A percentile compares a stretch with the other conserved stretches of the same genome.
Evolutionary conservation across 2,888 invertebrate genomes (phyloP).

Genomic region (Sialis lutaria): DNA sequence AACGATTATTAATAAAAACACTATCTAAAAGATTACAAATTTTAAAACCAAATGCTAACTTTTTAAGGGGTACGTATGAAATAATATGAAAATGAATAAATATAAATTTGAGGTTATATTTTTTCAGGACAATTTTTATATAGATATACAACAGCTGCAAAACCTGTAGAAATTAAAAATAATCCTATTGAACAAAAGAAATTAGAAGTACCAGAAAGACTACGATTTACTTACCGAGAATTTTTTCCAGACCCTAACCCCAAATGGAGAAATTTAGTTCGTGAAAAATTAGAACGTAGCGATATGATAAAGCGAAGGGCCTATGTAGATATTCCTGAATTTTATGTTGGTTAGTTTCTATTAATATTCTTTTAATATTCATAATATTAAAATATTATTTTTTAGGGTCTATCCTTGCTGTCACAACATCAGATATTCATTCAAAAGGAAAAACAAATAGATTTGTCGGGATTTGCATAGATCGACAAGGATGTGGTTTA

Average conservation of each 20-base stretch:
- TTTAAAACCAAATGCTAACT: no score
- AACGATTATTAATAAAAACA: no score
- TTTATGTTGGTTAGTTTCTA: constrained; percentile 75
- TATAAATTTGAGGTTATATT: no score
- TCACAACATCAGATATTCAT: constrained; percentile 72
- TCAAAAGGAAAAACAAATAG: constrained; percentile 66
- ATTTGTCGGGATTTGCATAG: constrained; percentile 91
- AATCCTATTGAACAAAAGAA: neutral
- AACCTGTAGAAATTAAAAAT: no score
- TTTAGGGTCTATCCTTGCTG: constrained; percentile 72
- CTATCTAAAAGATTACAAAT: no score
- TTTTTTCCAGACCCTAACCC: constrained; percentile 78
- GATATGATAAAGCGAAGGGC: constrained; percentile 82
- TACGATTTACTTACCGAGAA: constrained; percentile 67
- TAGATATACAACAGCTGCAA: no score
- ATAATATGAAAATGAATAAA: no score
- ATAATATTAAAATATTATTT: constrained; percentile 7
- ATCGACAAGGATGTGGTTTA: constrained; percentile 65
- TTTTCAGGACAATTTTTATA: no score
- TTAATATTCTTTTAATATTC: neutral
- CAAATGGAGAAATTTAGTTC: constrained; percentile 55
- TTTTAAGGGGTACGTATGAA: no score
- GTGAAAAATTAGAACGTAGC: constrained; percentile 75
- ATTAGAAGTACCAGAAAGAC: neutral
- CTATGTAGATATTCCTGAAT: constrained; percentile 84